Percentiles rank a stretch among this genome's conserved stretches.
Conservation (phyloP, 2,888 invertebrate genomes). For the Tenthredo mesomela region DNA sequence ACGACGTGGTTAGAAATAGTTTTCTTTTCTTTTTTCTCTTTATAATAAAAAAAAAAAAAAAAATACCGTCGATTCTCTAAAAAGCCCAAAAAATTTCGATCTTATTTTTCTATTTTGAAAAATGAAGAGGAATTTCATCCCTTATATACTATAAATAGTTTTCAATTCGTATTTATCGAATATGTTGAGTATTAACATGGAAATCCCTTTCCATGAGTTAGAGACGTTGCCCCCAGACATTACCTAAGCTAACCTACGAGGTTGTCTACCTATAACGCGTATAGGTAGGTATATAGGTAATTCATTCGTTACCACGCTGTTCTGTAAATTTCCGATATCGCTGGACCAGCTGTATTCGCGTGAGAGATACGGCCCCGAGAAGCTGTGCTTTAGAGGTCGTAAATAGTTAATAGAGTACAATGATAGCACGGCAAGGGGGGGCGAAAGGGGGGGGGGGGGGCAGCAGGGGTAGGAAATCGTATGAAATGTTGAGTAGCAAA, state of each 20-base stretch:
- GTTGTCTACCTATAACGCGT: constrained; percentile 38
- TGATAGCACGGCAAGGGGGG: not conserved
- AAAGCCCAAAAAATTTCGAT: not conserved
- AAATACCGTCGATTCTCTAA: not conserved
- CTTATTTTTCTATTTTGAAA: not conserved
- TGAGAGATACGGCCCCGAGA: not conserved
- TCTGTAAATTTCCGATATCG: constrained; percentile 45
- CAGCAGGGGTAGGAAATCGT: not conserved
- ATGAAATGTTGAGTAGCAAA: not conserved
- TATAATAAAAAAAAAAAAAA: not conserved
- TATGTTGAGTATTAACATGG: not conserved
- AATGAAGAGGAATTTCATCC: not conserved
- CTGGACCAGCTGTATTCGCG: constrained; percentile 26
- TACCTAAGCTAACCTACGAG: constrained; percentile 42
- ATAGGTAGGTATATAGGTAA: not conserved
- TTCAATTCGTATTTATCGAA: not conserved
- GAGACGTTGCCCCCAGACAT: constrained; percentile 34
- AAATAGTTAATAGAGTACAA: constrained; percentile 35
- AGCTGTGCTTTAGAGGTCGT: not conserved
- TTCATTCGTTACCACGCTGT: constrained; percentile 39
- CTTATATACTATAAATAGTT: too few relatives aligned
- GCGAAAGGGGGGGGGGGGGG: too few relatives aligned
- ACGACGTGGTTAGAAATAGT: not conserved
- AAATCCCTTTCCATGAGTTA: not conserved
- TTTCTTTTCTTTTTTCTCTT: not conserved